Evolutionary conservation across 2,113 vertebrate genomes (phyloP).

Genomic region (Amia ocellicauda): DNA sequence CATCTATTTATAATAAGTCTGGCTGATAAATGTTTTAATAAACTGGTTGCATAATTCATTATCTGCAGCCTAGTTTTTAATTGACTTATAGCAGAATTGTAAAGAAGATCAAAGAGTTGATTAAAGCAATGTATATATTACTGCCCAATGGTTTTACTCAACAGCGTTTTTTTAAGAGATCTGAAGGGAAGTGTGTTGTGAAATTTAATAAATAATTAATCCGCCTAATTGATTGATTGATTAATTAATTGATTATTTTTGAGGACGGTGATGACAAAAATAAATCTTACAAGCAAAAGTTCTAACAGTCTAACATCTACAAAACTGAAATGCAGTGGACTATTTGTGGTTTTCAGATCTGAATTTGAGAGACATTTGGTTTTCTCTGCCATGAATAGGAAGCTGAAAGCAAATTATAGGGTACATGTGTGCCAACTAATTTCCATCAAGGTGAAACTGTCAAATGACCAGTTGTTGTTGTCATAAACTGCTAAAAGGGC

Average conservation of each 20-base stretch:
- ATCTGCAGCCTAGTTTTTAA: conserved; percentile 68
- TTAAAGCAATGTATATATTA: conserved; percentile 71
- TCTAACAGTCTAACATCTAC: background rate
- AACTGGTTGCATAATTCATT: conserved; percentile 72
- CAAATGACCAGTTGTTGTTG: conserved; percentile 6
- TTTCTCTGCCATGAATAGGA: background rate
- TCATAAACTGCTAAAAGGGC: conserved; percentile 29
- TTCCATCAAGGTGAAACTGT: background rate
- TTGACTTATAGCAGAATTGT: conserved; percentile 69
- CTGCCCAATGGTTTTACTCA: conserved; percentile 45
- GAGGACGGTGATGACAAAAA: conserved; percentile 53
- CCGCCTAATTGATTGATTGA: conserved; percentile 59
- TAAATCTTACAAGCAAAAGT: conserved; percentile 3
- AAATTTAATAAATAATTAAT: conserved; percentile 61
- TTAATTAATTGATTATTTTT: conserved; percentile 60
- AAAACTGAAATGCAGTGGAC: no score
- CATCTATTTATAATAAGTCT: conserved; percentile 72
- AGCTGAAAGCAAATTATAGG: conserved; percentile 6
- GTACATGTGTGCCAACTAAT: background rate
- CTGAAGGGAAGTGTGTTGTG: conserved; percentile 53
- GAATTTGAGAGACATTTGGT: no score
- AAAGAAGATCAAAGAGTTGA: conserved; percentile 66
- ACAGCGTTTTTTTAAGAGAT: conserved; percentile 54
- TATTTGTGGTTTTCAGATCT: no score
- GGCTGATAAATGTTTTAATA: conserved; percentile 77